phyloP scores from a whole-genome alignment of 2,113 vertebrate species.

The Indri indri region DNA sequence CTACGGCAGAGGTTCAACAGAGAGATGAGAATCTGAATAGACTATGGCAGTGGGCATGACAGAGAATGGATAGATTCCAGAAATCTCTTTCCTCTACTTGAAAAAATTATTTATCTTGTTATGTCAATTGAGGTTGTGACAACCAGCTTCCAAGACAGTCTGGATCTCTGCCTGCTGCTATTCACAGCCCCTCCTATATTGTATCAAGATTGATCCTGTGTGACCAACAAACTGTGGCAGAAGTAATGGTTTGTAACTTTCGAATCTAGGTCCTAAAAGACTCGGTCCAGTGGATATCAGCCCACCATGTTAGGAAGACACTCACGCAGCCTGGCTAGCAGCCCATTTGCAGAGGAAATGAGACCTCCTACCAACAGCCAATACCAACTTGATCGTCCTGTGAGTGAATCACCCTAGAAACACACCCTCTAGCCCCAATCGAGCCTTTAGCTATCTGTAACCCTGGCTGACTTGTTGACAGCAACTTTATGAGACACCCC shows the following conservation, averaged over 20 bases:
- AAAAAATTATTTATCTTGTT: background rate
- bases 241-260: background rate
- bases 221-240: background rate
- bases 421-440: background rate
- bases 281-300: background rate
- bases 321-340: background rate
- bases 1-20: background rate
- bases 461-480: background rate
- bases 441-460: background rate
- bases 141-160: background rate
- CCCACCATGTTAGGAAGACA: background rate
- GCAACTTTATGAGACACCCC: background rate
- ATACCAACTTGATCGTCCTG: background rate
- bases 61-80: background rate
- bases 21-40: background rate
- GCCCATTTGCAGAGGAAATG: background rate
- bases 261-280: background rate
- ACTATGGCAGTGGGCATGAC: background rate
- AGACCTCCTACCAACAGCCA: background rate
- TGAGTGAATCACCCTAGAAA: background rate
- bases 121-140: background rate
- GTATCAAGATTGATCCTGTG: background rate
- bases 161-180: background rate
- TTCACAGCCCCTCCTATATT: background rate
- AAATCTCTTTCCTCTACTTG: background rate